Conservation (phyloP, 2,888 invertebrate species). For the Drosophila percnosoma region DNA sequence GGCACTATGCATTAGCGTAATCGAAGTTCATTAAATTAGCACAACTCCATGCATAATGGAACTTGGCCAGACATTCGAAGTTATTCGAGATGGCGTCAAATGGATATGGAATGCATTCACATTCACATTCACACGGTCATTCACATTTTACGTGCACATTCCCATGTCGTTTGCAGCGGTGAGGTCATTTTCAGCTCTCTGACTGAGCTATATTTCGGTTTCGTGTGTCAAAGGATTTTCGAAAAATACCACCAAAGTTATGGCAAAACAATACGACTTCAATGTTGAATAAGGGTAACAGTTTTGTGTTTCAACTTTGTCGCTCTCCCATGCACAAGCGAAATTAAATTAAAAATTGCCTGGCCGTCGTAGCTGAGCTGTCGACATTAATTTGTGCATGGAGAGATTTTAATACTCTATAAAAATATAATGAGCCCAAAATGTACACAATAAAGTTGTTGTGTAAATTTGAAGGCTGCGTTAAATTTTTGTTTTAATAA, state of each 20-base stretch:
- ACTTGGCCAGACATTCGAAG: constrained; percentile 3
- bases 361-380: constrained; percentile 21
- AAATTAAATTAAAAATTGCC: constrained; percentile 54
- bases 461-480: background rate
- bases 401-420: constrained; percentile 42
- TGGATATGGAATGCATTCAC: background rate
- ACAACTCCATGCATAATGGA: constrained; percentile 22
- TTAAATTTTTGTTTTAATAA: background rate
- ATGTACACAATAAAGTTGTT: background rate
- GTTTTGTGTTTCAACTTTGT: constrained; percentile 54
- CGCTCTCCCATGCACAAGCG: constrained; percentile 39
- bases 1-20: constrained; percentile 27
- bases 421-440: constrained; percentile 7
- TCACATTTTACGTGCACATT: constrained; percentile 10
- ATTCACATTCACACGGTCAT: constrained; percentile 1
- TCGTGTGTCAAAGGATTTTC: constrained; percentile 26
- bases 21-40: constrained; percentile 69
- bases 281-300: constrained; percentile 37
- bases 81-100: constrained; percentile 1
- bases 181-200: constrained; percentile 16
- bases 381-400: constrained; percentile 48
- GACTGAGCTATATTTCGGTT: constrained; percentile 36
- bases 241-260: constrained; percentile 21
- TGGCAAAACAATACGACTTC: constrained; percentile 4
- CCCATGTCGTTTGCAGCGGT: constrained; percentile 60